Evolutionary conservation across 2,113 vertebrate species (phyloP), one percentile per base, ranked within the genome.

Genomic region (Pedionomus torquatus): DNA sequence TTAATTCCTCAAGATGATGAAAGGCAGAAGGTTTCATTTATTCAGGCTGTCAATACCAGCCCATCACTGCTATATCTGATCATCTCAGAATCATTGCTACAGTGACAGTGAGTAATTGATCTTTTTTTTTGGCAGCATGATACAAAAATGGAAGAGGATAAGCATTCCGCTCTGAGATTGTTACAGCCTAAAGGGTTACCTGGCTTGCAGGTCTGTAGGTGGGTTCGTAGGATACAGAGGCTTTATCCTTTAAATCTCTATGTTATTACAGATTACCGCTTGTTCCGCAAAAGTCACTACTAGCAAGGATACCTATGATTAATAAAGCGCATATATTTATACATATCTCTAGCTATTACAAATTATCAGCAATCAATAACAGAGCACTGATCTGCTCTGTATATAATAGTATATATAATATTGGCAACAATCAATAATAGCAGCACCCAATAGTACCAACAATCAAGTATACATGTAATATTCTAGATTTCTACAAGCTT

Each of bases 141-240:
- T 43, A 41, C 10, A 63, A 15, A 92, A 64, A 37, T 54, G 37
- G 24, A 71, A 68, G 23, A 78, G 28, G 8, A 37, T 77, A 80
- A 49, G 5, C 2, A 1, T 57, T 65, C 23, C 30, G 55, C 33
- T 69, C 52, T 52, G 9, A 82, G 23, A 18, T 77, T 83, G 20
- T 71, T 54, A 37, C 25, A 71, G 33, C 44, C 49, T 82, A 11
- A 84, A 82, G 39, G 9, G 33, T 78, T 69, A 39, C 54, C 39
- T 72, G 43, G 7, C 12, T 48, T 60, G 24, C 5, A 5, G 15
- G 11, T 68, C 30, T 17, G 21, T 57, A 63, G 41, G 14, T 57
- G 55, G 8, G 11, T 61, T 90, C 0, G 0, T 10, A 70, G 33
- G 49, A 28, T 10, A 33, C 3, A 1, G 48, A 64, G 24, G 7